Conservation (phyloP, 2,888 invertebrate genomes). For the Tetragonisca angustula region DNA sequence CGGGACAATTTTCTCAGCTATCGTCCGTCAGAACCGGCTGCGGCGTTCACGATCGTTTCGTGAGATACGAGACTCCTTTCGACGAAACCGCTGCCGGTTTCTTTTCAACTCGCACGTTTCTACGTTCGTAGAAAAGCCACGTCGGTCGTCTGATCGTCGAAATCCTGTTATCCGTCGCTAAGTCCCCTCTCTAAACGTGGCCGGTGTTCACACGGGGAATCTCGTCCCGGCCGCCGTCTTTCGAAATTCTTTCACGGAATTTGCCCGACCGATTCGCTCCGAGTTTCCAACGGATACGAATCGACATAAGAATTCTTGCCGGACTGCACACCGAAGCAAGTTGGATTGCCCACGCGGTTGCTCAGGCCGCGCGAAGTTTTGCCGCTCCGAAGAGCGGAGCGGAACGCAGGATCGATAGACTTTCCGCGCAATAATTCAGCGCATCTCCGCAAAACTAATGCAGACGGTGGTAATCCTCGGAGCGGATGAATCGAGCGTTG, state of each 20-base stretch:
- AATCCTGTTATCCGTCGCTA: constrained; percentile 32
- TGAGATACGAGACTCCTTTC: neutral
- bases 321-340: neutral
- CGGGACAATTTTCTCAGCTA: neutral
- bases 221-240: constrained; percentile 4
- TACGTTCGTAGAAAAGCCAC: neutral
- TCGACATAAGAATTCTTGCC: constrained; percentile 37
- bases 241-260: constrained; percentile 24
- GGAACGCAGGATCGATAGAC: constrained; percentile 23
- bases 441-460: constrained; percentile 68
- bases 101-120: neutral
- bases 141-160: neutral
- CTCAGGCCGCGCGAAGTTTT: neutral
- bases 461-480: constrained; percentile 46
- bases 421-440: constrained; percentile 57
- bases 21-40: neutral
- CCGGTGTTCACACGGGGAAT: too few species aligned
- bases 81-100: neutral
- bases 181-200: neutral
- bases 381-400: neutral
- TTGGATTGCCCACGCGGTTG: neutral
- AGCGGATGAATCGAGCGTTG: constrained; percentile 62
- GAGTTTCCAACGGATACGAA: neutral
- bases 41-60: neutral
- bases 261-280: neutral